A percentile compares a stretch with the other conserved stretches of the same genome.
Evolutionary conservation across 64 coral and sea anemone species (phyloP).

Genomic region (Dendronephthya gigantea): DNA sequence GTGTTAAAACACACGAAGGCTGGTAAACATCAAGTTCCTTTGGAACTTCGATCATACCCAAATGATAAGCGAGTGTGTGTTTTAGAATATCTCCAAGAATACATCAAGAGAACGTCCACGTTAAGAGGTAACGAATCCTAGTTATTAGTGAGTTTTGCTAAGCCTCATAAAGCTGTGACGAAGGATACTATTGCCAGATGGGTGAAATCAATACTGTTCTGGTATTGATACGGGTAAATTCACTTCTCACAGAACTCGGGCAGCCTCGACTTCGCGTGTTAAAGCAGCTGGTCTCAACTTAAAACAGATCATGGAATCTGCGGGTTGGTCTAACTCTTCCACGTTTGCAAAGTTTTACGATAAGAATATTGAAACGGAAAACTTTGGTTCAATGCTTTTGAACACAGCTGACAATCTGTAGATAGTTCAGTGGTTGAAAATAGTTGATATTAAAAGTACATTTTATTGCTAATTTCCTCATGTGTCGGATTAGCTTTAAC

Average conservation of each 20-base stretch:
- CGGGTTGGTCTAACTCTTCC: background rate
- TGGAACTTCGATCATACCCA: conserved; percentile 7
- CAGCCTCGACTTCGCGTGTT: background rate
- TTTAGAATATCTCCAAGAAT: background rate
- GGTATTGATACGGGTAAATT: background rate
- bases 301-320: background rate
- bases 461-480: no score
- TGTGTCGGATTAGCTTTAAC: no score
- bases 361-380: no score
- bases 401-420: no score
- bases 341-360: no score
- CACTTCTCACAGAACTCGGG: background rate
- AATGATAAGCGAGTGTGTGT: background rate
- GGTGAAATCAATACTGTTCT: background rate
- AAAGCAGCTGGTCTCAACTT: background rate
- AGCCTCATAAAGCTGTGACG: background rate
- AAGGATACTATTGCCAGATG: conserved; percentile 10
- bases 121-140: background rate
- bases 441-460: no score
- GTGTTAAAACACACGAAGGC: no score
- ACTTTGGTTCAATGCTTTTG: no score
- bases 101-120: background rate
- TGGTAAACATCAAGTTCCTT: background rate
- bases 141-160: background rate
- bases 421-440: no score